phyloP scores from a whole-genome alignment of 2,113 vertebrate species.

The Sarotherodon lohbergeri region DNA sequence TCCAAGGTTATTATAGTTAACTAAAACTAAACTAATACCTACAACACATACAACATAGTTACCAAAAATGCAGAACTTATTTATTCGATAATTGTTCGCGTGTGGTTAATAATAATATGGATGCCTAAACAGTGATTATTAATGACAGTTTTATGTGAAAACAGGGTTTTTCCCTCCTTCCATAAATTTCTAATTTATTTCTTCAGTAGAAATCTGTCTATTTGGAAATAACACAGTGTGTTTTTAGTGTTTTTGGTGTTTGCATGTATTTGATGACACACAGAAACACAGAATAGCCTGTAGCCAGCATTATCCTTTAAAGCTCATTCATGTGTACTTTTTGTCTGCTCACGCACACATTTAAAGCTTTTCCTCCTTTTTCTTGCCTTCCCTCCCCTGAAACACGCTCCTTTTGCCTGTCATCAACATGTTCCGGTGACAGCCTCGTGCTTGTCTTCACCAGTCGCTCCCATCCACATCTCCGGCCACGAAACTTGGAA shows the following conservation, averaged over 20 bases:
- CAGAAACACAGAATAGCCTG: background rate
- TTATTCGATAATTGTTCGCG: background rate
- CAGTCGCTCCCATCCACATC: background rate
- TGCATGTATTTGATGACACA: background rate
- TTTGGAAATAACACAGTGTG: background rate
- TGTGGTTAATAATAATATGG: background rate
- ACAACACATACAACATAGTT: background rate
- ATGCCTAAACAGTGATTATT: background rate
- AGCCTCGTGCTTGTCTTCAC: background rate
- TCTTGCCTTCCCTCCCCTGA: background rate
- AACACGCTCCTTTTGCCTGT: background rate
- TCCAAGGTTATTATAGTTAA: background rate
- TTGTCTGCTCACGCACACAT: background rate
- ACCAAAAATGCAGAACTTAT: background rate
- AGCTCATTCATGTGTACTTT: background rate
- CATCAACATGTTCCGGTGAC: background rate
- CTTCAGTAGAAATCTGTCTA: background rate
- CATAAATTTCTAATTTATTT: background rate
- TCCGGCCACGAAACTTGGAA: slow-evolving; percentile 8
- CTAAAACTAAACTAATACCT: background rate
- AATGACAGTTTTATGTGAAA: background rate
- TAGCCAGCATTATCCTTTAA: background rate
- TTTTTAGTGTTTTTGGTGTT: background rate
- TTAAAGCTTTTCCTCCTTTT: background rate
- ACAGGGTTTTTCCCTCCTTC: background rate